Conservation (phyloP, 2,113 vertebrate species). For the Sturnira hondurensis region DNA sequence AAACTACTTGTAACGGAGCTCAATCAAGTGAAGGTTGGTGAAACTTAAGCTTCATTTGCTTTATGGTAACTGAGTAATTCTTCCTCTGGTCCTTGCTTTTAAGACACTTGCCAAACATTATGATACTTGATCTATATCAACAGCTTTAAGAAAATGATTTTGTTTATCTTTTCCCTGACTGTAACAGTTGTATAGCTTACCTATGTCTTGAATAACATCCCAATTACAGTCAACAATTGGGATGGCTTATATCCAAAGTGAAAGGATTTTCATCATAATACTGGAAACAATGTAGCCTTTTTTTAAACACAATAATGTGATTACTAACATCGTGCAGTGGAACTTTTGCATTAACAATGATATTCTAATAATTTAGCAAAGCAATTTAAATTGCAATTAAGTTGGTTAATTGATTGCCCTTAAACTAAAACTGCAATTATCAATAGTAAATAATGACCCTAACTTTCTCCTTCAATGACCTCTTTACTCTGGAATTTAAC, state of each 20-base stretch:
- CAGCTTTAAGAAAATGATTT: background rate
- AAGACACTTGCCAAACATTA: background rate
- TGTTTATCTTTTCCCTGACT: background rate
- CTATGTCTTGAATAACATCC: background rate
- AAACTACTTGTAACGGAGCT: background rate
- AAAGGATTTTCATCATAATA: background rate
- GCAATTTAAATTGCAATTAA: slow-evolving; percentile 13
- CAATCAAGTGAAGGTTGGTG: background rate
- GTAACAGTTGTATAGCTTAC: background rate
- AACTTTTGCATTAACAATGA: slow-evolving; percentile 21
- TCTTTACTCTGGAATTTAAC: background rate
- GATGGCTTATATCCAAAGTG: background rate
- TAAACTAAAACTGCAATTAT: slow-evolving; percentile 14
- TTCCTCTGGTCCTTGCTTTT: background rate
- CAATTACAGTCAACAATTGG: background rate
- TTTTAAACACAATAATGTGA: background rate
- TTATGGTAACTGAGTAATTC: background rate
- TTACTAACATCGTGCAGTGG: background rate
- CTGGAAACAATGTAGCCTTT: background rate
- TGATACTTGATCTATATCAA: background rate
- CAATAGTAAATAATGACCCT: background rate
- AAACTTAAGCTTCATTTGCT: background rate
- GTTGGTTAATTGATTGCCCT: background rate
- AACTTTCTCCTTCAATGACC: background rate
- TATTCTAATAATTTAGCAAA: slow-evolving; percentile 10